Evolutionary conservation across 2,113 vertebrate species (phyloP), one percentile per base, ranked within the genome.

Genomic region (Oreotrochilus melanogaster): DNA sequence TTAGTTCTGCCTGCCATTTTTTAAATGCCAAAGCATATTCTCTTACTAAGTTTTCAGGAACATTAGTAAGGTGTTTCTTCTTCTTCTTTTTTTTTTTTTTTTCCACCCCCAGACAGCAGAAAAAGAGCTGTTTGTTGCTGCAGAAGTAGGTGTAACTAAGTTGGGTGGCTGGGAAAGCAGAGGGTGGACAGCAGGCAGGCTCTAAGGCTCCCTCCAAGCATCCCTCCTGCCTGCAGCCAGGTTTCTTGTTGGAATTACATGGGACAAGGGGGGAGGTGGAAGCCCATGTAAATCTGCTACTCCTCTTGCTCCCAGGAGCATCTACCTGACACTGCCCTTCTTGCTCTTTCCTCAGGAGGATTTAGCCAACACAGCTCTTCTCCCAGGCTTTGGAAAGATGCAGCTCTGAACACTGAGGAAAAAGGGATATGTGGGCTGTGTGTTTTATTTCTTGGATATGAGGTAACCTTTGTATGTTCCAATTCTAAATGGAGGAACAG

Each of bases 111-210:
- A 22, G 30, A 14, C 0, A 2, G 33, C 64, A 37, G 39, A 37
- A 43, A 48, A 51, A 31, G 35, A 37, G 39, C 39, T 39, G 39
- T 39, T 56, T 54, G 86, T 53, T 78, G 79, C 56, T 69, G 61
- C 71, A 27, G 0, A 1, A 25, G 1, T 4, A 13, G 37, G 12
- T 33, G 56, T 11, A 13, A 18, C 15, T 3, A 12, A 30, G 18
- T 18, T 0, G 9, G 8, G 7, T 31, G 33, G 73, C 39, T n/a
- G 64, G 37, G 67, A 14, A 50, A 18, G 43, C 43, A 24, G 19
- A 7, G 30, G 2, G 31, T 11, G 45, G 65, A 9, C 4, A 45
- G 50, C 64, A 10, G 45, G 37, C 6, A 7, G 30, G 54, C 35
- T 37, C 35, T 37, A 37, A 37, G 35, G 35, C 10, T 91, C 51